Conservation (phyloP, 2,888 invertebrate genomes). For the Caenorhabditis doughertyi region DNA sequence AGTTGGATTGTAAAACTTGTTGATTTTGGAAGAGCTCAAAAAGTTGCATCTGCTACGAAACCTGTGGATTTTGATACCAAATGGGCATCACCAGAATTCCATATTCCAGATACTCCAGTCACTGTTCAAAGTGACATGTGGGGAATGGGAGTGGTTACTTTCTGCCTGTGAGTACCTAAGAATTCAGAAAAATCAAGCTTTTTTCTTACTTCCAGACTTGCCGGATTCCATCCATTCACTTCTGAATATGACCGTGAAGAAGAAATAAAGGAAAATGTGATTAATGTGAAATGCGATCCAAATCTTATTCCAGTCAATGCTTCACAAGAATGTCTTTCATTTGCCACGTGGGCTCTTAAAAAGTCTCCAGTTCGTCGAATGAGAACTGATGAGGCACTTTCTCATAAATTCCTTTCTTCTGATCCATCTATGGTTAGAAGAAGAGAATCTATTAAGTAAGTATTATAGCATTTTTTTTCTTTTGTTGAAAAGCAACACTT, state of each 20-base stretch:
- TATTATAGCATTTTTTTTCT: too few species aligned
- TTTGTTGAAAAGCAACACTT: too few species aligned
- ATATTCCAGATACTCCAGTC: constrained; percentile 87
- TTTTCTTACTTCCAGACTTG: constrained; percentile 85
- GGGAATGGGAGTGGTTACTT: constrained; percentile 94
- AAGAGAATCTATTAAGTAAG: constrained; percentile 86
- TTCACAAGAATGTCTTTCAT: constrained; percentile 93
- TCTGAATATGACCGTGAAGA: constrained; percentile 86
- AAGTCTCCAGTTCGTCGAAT: constrained; percentile 93
- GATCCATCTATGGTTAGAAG: constrained; percentile 95
- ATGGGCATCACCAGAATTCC: constrained; percentile 81
- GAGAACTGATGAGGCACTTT: constrained; percentile 93
- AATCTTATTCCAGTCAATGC: constrained; percentile 95
- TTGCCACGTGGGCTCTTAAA: constrained; percentile 96
- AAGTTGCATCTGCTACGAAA: constrained; percentile 52
- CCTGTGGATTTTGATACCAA: constrained; percentile 73
- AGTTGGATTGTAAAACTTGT: constrained; percentile 89
- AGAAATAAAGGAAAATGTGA: constrained; percentile 93
- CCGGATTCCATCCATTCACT: constrained; percentile 95
- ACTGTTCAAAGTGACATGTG: constrained; percentile 93
- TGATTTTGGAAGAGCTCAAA: constrained; percentile 91
- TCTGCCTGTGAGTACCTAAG: constrained; percentile 87
- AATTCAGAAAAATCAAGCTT: neutral
- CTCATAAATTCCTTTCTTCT: constrained; percentile 95
- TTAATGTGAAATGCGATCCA: constrained; percentile 89